Evolutionary conservation across 2,888 invertebrate species (phyloP).

Genomic region (Dichetophora obliterata): DNA sequence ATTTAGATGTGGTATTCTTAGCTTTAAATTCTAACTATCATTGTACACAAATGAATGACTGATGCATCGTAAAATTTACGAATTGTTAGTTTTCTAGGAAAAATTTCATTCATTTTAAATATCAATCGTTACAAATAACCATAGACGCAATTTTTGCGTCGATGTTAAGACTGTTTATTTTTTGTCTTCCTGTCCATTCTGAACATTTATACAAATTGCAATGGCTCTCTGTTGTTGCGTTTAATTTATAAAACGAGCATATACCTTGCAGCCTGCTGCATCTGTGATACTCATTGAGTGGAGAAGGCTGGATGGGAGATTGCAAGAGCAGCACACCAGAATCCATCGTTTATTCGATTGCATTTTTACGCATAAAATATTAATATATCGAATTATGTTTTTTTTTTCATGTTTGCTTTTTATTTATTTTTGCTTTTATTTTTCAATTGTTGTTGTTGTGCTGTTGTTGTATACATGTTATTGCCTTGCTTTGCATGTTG

Average conservation of each 20-base stretch:
- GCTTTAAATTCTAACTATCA: too few relatives aligned
- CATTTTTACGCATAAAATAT: slow-evolving; percentile 32
- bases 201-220: not conserved
- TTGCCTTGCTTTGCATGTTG: not conserved
- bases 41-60: too few relatives aligned
- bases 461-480: slow-evolving; percentile 8
- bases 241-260: not conserved
- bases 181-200: too few relatives aligned
- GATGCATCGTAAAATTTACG: too few relatives aligned
- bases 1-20: too few relatives aligned
- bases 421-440: not conserved
- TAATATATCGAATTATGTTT: not conserved
- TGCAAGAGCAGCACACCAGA: not conserved
- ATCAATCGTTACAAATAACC: too few relatives aligned
- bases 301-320: not conserved
- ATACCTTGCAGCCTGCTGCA: not conserved
- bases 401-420: not conserved
- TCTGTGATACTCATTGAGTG: not conserved
- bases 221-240: not conserved
- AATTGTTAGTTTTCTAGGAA: too few relatives aligned
- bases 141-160: too few relatives aligned
- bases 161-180: too few relatives aligned
- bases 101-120: too few relatives aligned
- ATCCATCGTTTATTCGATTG: slow-evolving; percentile 31
- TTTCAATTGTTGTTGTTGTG: slow-evolving; percentile 12